These are phyloP conservation scores for Phlogophora meticulosa DNA, from an alignment of 2,888 invertebrate species.

Conservation along the genomic window DNA sequence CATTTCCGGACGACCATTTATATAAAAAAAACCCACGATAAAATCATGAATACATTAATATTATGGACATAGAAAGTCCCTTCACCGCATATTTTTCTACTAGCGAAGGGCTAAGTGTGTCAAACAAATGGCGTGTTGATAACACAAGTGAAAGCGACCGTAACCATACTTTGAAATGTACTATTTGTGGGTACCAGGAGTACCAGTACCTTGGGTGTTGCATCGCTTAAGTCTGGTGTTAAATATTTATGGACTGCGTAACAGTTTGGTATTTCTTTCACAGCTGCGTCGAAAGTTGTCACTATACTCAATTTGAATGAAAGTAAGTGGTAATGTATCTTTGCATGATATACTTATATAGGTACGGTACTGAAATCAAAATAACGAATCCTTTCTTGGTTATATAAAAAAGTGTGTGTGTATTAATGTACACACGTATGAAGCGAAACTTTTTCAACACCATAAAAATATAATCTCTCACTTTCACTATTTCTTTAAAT, in stretches of 20 bases:
- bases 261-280: slow-evolving; percentile 23
- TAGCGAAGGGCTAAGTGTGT: slow-evolving; percentile 77
- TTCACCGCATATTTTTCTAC: slow-evolving; percentile 52
- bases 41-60: slow-evolving; percentile 47
- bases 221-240: slow-evolving; percentile 35
- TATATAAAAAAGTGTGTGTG: too few species aligned
- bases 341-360: too few species aligned
- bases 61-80: slow-evolving; percentile 71
- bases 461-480: too few species aligned
- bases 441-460: too few species aligned
- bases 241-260: slow-evolving; percentile 44
- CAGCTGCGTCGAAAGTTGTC: neutral
- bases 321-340: neutral
- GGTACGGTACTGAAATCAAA: too few species aligned
- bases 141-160: slow-evolving; percentile 75
- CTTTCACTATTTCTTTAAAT: too few species aligned
- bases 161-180: slow-evolving; percentile 50
- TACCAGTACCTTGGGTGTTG: slow-evolving; percentile 19
- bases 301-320: neutral
- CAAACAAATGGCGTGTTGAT: slow-evolving; percentile 70
- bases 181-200: neutral
- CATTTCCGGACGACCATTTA: slow-evolving; percentile 4
- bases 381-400: too few species aligned
- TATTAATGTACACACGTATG: too few species aligned
- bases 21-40: slow-evolving; percentile 30